Evolutionary conservation across 2,888 invertebrate species (phyloP), one percentile per base, ranked within the genome.

Genomic region (Trilocha varians): DNA sequence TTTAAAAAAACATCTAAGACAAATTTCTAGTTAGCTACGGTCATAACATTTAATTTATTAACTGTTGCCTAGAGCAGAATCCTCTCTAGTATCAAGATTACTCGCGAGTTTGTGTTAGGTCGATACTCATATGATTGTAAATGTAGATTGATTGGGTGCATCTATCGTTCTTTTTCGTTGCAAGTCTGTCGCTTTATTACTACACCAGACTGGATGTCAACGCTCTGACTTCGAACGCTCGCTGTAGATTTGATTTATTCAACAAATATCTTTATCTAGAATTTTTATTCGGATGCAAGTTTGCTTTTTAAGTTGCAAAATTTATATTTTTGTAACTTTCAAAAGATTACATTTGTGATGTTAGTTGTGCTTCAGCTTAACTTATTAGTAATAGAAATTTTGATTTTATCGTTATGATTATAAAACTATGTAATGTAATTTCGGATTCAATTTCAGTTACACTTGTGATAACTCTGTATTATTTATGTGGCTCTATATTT

Each of bases 81-180:
- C 3, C 32, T 54, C 1, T 6, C 5, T 18, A 65, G 44, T 62
- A 72, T 56, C 72, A 76, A 74, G 46, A 39, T 14, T 5, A 25
- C 4, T 38, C 0, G 18, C 32, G 16, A 36, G 37, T 52, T 32
- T 16, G 32, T 47, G 50, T 52, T 42, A 53, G 70, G 66, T 80
- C 79, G 74, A 80, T 79, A 74, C 75, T 78, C 75, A 76, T 77
- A 78, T 79, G 79, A 83, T 82, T 82, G 79, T 79, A 83, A 83
- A 83, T 79, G 80, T 70, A 75, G 78, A 82, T 82, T 84, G 83
- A 83, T 83, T 83, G 82, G 76, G 64, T 79, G 69, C 69, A 64
- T 63, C 62, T 69, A 64, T 63, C 66, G 57, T 72, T 78, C 73
- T 79, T 83, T 79, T 80, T 74, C 65, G 63, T 59, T 58, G 54